phyloP scores from a whole-genome alignment of 2,888 invertebrate species.

The Scelioninae gen. 2 region DNA sequence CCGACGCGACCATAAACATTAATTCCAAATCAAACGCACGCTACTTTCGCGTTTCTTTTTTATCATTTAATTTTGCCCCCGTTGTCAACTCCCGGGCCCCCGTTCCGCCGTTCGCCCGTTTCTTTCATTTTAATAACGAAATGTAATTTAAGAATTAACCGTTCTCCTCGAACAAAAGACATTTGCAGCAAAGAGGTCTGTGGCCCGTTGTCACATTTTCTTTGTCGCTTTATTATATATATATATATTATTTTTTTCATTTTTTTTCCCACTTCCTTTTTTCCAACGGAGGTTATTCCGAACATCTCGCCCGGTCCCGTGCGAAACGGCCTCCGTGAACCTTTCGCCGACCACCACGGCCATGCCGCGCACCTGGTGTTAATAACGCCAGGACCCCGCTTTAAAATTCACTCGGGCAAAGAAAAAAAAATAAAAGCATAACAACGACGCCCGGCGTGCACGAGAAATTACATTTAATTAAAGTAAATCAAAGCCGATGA shows the following conservation, averaged over 20 bases:
- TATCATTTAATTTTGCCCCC: neutral
- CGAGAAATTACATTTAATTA: constrained; percentile 36
- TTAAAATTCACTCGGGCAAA: constrained; percentile 37
- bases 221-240: too few species aligned
- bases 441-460: neutral
- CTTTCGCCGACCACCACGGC: constrained; percentile 43
- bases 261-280: too few species aligned
- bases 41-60: neutral
- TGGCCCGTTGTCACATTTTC: constrained; percentile 49
- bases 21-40: constrained; percentile 25
- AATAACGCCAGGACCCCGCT: constrained; percentile 40
- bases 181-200: constrained; percentile 46
- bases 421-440: constrained; percentile 1
- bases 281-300: constrained; percentile 35
- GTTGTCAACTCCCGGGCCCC: too few species aligned
- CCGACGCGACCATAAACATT: constrained; percentile 28
- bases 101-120: neutral
- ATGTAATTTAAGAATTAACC: constrained; percentile 46
- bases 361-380: constrained; percentile 55
- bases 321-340: constrained; percentile 25
- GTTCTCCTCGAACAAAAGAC: constrained; percentile 44
- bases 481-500: constrained; percentile 11
- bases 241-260: too few species aligned
- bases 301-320: constrained; percentile 41
- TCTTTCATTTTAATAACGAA: constrained; percentile 38